Evolutionary conservation across 2,888 invertebrate species (phyloP), one percentile per base, ranked within the genome.

Genomic region (Chrysotoxum bicinctum): DNA sequence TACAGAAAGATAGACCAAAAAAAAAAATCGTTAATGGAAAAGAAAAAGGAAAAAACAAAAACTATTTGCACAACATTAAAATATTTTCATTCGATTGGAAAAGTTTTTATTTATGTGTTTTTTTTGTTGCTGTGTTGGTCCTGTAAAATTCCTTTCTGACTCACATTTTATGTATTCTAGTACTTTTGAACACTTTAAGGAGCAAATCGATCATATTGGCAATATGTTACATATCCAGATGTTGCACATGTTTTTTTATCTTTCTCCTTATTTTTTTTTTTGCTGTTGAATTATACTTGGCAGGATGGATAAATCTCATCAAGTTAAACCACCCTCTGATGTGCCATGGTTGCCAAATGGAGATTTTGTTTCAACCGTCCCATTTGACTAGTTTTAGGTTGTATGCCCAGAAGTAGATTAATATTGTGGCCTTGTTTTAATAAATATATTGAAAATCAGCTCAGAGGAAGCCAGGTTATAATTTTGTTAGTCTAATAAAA

Each of bases 11-110:
- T 2, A 30, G 7, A 58, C 12, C 6, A 43, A 23, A 68, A 58
- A 45, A 37, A 52, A 48, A 58, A 56, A 74, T 69, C 12, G 35
- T 58, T 58, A 37, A 58, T 37, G 58, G 35, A 37, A 37, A 56
- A 37, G 3, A 12, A 35, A n/a, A 35, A 0, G 9, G 26, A n/a
- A 54, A 30, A 52, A 52, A 8, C n/a, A 30, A 26, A 30, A 58
- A 58, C 73, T 78, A 78, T 83, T 74, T 83, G 73, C 69, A 74
- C 68, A 74, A 78, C 83, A 83, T 83, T 83, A 83, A 83, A 83
- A 73, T 74, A 78, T 78, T 75, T 70, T 50, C 74, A 78, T 74
- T 78, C 54, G 69, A 74, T 74, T 78, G 73, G 74, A 74, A 78
- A 83, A 83, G 74, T 83, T 78, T 78, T 56, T 35, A 21, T 62